Conservation (phyloP, 2,888 invertebrate species). For the Leucozona laternaria region DNA sequence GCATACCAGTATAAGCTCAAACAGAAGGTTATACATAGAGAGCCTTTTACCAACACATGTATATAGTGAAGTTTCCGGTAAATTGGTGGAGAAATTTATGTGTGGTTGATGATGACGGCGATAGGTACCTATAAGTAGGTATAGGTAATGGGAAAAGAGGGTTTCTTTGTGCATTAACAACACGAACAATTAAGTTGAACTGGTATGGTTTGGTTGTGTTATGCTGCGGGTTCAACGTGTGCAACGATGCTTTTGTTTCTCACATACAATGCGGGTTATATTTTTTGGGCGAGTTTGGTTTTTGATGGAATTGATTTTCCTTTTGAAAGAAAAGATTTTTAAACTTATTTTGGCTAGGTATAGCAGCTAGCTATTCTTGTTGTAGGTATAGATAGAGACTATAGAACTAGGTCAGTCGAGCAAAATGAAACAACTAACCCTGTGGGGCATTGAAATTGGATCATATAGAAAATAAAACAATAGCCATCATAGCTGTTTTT, state of each 20-base stretch:
- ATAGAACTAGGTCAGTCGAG: conserved; percentile 9
- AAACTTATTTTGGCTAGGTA: conserved; percentile 15
- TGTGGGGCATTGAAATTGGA: neutral
- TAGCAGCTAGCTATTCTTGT: too few species aligned
- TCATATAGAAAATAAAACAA: neutral
- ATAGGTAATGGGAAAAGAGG: neutral
- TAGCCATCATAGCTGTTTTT: neutral
- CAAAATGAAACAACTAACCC: neutral
- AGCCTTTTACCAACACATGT: too few species aligned
- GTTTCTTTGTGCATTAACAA: conserved; percentile 58
- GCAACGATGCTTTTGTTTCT: conserved; percentile 42
- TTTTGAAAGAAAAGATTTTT: conserved; percentile 13
- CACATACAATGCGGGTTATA: neutral
- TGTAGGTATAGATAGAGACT: too few species aligned
- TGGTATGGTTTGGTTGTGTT: neutral
- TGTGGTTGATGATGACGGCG: conserved; percentile 1
- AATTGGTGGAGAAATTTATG: conserved; percentile 37
- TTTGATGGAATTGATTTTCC: conserved; percentile 44
- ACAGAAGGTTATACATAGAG: conserved; percentile 25
- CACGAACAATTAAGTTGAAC: conserved; percentile 60
- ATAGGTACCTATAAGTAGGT: too few species aligned
- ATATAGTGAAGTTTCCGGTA: conserved; percentile 36
- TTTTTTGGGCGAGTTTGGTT: conserved; percentile 28
- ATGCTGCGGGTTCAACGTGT: conserved; percentile 26
- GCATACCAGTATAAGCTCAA: conserved; percentile 31